Evolutionary conservation across 2,797 vertebrate genomes (phyloP).

Genomic region (Bovichtus diacanthus): DNA sequence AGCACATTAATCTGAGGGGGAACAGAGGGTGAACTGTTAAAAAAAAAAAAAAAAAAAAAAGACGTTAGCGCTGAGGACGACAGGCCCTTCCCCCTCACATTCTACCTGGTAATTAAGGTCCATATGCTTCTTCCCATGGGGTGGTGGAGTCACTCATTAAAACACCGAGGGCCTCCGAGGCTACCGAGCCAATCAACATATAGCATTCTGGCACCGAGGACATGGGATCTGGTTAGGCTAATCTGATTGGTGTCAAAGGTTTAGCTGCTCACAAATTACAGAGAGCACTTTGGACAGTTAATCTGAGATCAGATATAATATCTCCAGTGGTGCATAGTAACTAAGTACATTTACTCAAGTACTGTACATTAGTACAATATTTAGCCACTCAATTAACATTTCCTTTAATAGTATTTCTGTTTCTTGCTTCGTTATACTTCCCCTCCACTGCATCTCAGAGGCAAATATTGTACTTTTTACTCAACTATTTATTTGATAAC

Average conservation of each 20-base stretch:
- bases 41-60: too few species aligned
- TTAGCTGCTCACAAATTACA: constrained; percentile 11
- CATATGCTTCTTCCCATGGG: constrained; percentile 66
- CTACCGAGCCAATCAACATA: neutral
- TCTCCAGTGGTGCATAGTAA: neutral
- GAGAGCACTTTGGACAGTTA: constrained; percentile 11
- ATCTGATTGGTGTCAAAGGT: constrained; percentile 38
- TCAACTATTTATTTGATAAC: too few species aligned
- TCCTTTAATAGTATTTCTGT: too few species aligned
- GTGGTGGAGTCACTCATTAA: constrained; percentile 45
- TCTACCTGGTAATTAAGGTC: constrained; percentile 65
- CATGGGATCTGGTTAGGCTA: constrained; percentile 9
- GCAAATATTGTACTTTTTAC: too few species aligned
- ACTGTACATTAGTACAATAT: too few species aligned
- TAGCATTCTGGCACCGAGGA: neutral
- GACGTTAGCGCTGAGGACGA: constrained; percentile 35
- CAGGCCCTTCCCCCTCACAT: constrained; percentile 16
- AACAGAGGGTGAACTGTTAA: constrained; percentile 47
- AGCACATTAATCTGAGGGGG: constrained; percentile 44
- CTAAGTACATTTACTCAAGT: too few species aligned
- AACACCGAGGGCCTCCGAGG: constrained; percentile 3
- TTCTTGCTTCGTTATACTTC: too few species aligned
- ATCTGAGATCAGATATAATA: constrained; percentile 16
- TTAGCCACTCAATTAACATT: too few species aligned
- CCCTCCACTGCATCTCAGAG: too few species aligned